Conservation (phyloP, 2,797 vertebrate species). For the Gorsachius magnificus region DNA sequence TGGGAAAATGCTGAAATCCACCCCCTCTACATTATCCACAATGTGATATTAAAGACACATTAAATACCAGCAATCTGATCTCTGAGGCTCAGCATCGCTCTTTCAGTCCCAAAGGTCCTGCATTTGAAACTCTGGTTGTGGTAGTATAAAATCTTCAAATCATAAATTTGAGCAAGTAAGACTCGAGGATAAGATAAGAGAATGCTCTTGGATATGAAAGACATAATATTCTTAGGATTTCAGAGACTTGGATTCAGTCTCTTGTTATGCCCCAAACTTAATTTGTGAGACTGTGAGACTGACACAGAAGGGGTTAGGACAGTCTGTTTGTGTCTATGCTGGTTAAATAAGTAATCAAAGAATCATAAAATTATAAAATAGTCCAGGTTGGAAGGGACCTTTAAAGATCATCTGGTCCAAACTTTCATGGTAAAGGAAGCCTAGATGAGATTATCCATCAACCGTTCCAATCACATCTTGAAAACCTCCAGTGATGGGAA, state of each 20-base stretch:
- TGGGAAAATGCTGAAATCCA: not conserved
- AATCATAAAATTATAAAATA: not conserved
- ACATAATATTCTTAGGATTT: not conserved
- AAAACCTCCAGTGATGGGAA: not conserved
- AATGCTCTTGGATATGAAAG: not conserved
- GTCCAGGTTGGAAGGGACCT: not conserved
- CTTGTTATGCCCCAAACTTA: not conserved
- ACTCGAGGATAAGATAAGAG: not conserved
- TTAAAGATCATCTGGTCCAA: not conserved
- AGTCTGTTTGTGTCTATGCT: not conserved
- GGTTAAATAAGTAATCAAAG: not conserved
- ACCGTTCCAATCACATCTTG: not conserved
- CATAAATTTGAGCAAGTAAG: not conserved
- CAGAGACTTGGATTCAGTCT: not conserved
- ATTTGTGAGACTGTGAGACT: not conserved
- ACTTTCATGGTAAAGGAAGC: not conserved
- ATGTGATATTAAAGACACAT: not conserved
- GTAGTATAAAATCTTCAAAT: not conserved
- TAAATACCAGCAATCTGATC: not conserved
- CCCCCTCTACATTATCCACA: not conserved
- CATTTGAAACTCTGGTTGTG: not conserved
- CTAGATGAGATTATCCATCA: not conserved
- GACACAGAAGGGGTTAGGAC: not conserved
- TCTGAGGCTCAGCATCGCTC: not conserved
- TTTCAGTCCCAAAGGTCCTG: not conserved